Base-by-base conservation (phyloP, 2,113 vertebrate genomes). In the Rhinolophus ferrumequinum region DNA sequence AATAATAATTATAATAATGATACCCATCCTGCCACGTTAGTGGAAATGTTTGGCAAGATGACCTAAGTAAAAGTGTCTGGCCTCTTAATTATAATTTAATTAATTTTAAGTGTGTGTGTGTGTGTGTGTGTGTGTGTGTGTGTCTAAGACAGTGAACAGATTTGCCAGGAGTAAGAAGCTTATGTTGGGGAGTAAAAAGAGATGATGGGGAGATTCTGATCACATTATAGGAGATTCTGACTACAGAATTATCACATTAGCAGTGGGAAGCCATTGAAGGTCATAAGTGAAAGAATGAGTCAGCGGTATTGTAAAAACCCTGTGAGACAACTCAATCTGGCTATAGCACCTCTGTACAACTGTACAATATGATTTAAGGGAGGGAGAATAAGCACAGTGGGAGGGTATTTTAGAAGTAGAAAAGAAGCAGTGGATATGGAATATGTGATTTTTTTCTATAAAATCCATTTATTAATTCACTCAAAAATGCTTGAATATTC, bases 341-440 rank as follows among this genome's bases (percentile, higher is more conserved):
- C 80, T 72, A 7, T 70, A 44, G 35, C 76, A 80, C 41, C 50
- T 81, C 76, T 52, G 41, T 10, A 18, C 38, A 66, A 38, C 76
- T 52, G 41, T 10, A 18, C 38, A 66, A 38, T 62, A 94, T 83
- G 67, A 94, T 85, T 82, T 76, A 47, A 67, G 50, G 79, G 67
- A n/a, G 16, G 93, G 35, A 86, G 58, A 75, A 41, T 54, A 87
- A 76, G 41, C 77, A 89, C 35, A 95, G 58, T 90, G 69, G 80
- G 64, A 95, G 83, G 87, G 70, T 94, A 92, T 83, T 92, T 92
- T 90, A 70, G 75, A 80, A 96, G 76, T 50, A 81, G 89, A 75
- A 89, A 95, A 69, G 79, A 93, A 96, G 87, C 30, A 30, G 56
- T 62, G 82, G 56, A 60, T 85, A 93, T 38, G 77, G 67, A 93